phyloP scores from a whole-genome alignment of 2,113 vertebrate genomes.

The Stomatorhinus ivindoensis region DNA sequence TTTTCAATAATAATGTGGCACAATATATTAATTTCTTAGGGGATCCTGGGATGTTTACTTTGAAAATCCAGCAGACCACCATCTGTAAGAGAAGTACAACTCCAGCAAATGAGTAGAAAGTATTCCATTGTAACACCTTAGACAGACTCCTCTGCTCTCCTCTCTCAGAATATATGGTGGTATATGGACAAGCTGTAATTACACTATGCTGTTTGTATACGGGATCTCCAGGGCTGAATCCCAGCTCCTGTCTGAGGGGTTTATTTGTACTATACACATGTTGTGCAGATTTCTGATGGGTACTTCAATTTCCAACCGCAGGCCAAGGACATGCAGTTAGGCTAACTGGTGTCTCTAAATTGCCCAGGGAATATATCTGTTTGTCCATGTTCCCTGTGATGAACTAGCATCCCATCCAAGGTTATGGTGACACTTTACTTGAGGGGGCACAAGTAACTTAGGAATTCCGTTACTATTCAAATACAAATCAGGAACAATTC shows the following conservation, averaged over 20 bases:
- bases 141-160: background rate
- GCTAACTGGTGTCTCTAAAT: too few relatives aligned
- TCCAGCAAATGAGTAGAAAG: background rate
- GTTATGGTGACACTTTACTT: too few relatives aligned
- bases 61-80: background rate
- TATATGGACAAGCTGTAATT: background rate
- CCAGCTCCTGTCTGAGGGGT: background rate
- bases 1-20: background rate
- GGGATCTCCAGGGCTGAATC: background rate
- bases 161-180: background rate
- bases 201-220: background rate
- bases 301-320: too few relatives aligned
- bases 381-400: too few relatives aligned
- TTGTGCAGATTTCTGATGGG: background rate
- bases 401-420: too few relatives aligned
- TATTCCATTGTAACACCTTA: background rate
- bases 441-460: too few relatives aligned
- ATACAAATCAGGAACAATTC: too few relatives aligned
- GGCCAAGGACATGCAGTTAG: too few relatives aligned
- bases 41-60: background rate
- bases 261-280: background rate
- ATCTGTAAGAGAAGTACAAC: background rate
- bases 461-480: too few relatives aligned
- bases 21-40: background rate
- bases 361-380: too few relatives aligned